Evolutionary conservation across 2,113 vertebrate genomes (phyloP).

Genomic region (Podarcis raffonei): DNA sequence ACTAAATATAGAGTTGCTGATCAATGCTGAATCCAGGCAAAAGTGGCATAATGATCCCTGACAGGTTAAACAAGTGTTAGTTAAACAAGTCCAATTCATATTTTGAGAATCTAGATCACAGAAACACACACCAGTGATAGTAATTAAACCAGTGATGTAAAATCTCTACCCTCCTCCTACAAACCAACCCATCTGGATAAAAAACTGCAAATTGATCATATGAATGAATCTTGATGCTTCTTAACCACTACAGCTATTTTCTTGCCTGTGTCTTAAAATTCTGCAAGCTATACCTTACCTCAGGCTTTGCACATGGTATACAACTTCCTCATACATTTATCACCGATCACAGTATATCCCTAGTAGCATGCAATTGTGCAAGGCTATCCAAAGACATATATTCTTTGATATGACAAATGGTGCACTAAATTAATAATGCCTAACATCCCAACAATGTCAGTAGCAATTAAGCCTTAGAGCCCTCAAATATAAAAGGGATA

Average conservation of each 20-base stretch:
- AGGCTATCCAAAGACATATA: not conserved
- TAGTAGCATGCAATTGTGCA: not conserved
- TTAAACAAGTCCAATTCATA: not conserved
- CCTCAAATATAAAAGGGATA: not conserved
- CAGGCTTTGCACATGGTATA: not conserved
- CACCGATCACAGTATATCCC: not conserved
- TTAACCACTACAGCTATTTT: not conserved
- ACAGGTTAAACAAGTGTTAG: not conserved
- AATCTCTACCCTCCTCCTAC: not conserved
- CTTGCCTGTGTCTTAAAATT: not conserved
- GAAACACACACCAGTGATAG: slow-evolving; percentile 2
- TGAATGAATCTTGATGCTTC: not conserved
- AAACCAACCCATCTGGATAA: not conserved
- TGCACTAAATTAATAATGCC: not conserved
- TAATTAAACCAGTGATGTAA: slow-evolving; percentile 13
- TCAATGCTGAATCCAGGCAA: not conserved
- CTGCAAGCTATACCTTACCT: fast-evolving
- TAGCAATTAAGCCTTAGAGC: not conserved
- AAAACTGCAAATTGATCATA: not conserved
- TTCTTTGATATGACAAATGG: not conserved
- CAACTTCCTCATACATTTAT: not conserved
- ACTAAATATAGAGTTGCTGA: not conserved
- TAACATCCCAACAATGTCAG: not conserved
- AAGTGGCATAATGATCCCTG: not conserved
- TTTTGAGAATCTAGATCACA: not conserved